Percentiles rank a stretch among this genome's conserved stretches.
phyloP scores from a whole-genome alignment of 2,888 invertebrate species.

The Ectemnius cavifrons region DNA sequence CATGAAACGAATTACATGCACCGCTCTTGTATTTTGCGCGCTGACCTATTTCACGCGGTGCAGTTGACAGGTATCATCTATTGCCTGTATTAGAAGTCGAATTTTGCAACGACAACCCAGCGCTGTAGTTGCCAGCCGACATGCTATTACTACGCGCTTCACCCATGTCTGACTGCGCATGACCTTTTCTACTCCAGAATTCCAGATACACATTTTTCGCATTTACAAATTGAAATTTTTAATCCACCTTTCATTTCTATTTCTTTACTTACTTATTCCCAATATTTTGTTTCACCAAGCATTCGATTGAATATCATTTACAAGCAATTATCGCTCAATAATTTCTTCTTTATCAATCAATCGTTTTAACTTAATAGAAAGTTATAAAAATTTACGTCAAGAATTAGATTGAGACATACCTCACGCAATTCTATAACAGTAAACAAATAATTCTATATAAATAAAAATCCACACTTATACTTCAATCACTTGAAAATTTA shows the following conservation, averaged over 20 bases:
- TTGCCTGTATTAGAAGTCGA: slow-evolving; percentile 31
- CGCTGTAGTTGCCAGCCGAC: slow-evolving; percentile 55
- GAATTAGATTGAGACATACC: too few relatives aligned
- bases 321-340: not conserved
- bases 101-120: slow-evolving; percentile 36
- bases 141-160: slow-evolving; percentile 35
- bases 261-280: not conserved
- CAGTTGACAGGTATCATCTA: slow-evolving; percentile 37
- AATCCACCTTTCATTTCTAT: too few relatives aligned
- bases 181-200: not conserved
- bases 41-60: slow-evolving; percentile 10
- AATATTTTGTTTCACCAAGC: not conserved
- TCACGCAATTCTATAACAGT: too few relatives aligned
- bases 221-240: slow-evolving; percentile 1
- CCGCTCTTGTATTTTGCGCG: not conserved
- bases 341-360: not conserved
- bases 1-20: not conserved
- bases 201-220: not conserved
- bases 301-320: not conserved
- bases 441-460: too few relatives aligned
- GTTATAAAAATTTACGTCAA: too few relatives aligned
- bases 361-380: not conserved
- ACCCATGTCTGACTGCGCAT: slow-evolving; percentile 22
- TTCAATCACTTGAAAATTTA: too few relatives aligned
- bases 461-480: too few relatives aligned